Conservation (phyloP, 2,888 invertebrate genomes). For the Tenthredo distinguenda region DNA sequence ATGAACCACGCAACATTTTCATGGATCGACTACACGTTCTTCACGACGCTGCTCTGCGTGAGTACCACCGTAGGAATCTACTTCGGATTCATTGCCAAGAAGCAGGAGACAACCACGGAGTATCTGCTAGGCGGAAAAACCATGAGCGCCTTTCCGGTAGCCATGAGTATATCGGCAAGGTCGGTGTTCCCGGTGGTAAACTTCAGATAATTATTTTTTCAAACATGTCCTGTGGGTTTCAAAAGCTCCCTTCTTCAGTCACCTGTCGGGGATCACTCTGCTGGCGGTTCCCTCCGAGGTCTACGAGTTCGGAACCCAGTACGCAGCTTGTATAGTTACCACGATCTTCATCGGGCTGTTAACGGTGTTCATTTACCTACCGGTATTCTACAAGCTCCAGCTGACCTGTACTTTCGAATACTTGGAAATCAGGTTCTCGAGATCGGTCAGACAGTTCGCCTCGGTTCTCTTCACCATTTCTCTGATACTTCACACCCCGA, state of each 20-base stretch:
- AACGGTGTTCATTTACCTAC: constrained; percentile 79
- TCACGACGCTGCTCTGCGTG: constrained; percentile 78
- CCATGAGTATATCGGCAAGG: constrained; percentile 88
- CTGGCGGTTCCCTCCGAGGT: constrained; percentile 88
- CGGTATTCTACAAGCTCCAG: constrained; percentile 86
- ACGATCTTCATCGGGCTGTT: constrained; percentile 71
- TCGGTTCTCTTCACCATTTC: constrained; percentile 82
- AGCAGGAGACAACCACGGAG: constrained; percentile 83
- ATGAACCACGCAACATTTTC: constrained; percentile 75
- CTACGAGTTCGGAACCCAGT: constrained; percentile 86
- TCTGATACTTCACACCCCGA: constrained; percentile 82
- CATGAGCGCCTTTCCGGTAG: constrained; percentile 87
- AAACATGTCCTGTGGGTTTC: neutral
- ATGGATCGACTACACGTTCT: constrained; percentile 81
- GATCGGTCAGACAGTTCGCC: constrained; percentile 81
- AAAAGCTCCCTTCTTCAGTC: constrained; percentile 78
- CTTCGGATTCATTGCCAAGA: constrained; percentile 81
- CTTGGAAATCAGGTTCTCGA: constrained; percentile 83
- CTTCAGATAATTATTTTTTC: neutral
- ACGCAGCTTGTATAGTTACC: constrained; percentile 78
- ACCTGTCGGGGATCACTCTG: constrained; percentile 87
- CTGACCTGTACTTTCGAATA: constrained; percentile 86
- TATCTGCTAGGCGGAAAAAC: constrained; percentile 87
- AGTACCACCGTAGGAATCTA: constrained; percentile 82
- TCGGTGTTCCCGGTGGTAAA: constrained; percentile 65